Conservation (phyloP, 30 jellyfish, hydroid and myxozoan genomes). For the Sanderia malayensis region DNA sequence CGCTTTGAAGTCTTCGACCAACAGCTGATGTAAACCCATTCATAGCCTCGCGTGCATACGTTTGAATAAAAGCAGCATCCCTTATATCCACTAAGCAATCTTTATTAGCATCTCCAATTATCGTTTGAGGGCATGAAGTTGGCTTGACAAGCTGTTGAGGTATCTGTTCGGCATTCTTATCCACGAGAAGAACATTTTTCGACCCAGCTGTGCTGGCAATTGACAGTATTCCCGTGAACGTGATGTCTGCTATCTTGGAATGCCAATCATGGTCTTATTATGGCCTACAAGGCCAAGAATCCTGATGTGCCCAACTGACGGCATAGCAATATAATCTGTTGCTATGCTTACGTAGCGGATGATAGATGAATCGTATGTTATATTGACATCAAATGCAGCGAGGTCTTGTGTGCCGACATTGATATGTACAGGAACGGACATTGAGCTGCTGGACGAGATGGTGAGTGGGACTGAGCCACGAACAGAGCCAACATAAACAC, state of each 20-base stretch:
- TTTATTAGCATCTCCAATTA: conserved; percentile 64
- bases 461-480: conserved; percentile 41
- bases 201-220: conserved; percentile 15
- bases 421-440: conserved; percentile 74
- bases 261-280: conserved; percentile 20
- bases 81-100: conserved; percentile 66
- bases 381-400: conserved; percentile 67
- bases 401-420: conserved; percentile 71
- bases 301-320: conserved; percentile 24
- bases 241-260: conserved; percentile 65
- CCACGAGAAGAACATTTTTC: conserved; percentile 24
- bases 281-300: conserved; percentile 55
- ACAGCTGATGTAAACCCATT: conserved; percentile 31
- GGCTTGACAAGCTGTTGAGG: conserved; percentile 46
- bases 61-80: conserved; percentile 75
- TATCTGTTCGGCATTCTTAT: conserved; percentile 52
- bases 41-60: conserved; percentile 55
- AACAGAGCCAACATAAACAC: conserved; percentile 68
- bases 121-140: conserved; percentile 29
- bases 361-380: conserved; percentile 14
- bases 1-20: conserved; percentile 29
- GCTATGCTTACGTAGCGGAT: conserved; percentile 38
- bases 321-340: conserved; percentile 15
- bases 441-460: conserved; percentile 40
- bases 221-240: conserved; percentile 53